Base-by-base conservation (phyloP, 2,113 vertebrate genomes). In the Vireo altiloquus region DNA sequence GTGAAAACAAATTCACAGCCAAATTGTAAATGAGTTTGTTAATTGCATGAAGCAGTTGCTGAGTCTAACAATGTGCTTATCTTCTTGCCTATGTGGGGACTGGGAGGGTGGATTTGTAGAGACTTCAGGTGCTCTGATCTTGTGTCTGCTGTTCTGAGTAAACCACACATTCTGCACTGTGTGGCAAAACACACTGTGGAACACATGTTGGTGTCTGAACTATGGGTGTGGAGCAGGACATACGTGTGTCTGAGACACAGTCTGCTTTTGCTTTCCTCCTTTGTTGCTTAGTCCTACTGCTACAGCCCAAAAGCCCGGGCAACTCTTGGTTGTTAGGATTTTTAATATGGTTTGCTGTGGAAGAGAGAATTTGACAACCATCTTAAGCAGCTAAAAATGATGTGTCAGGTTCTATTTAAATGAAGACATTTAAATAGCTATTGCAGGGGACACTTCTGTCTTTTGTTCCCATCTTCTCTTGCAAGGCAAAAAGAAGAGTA, bases 191-290 rank as follows among this genome's bases (percentile, higher is more conserved):
- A 24, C 2, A 0, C 6, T 2, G 3, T 42, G 74, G 49, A 63
- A n/a, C 18, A 27, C 8, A 2, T 23, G 42, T 5, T n/a, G 30
- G 6, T 69, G 39, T 63, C 53, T 72, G 76, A 89, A 22, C 6
- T 35, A 1, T 39, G 1, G 54, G 11, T 54, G 10, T 42, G 14
- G n/a, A 47, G 7, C 39, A 64, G 53, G 35, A 56, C 12, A 12
- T 16, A 14, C 0, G 0, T 42, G 10, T 33, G 20, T 39, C 44
- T 15, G 35, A 44, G 53, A 46, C 8, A 5, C 4, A 9, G 16
- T 35, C 61, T 82, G 27, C 50, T 69, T 69, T 53, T 70, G 10
- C n/a, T 74, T 61, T 86, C 46, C 28, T 56, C 15, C 59, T 72
- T 42, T 69, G 2, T n/a, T 93, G 10, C 0, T 0, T 24, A 42